Base-by-base conservation (phyloP, 2,797 vertebrate species). In the Telmatherina bonti region DNA sequence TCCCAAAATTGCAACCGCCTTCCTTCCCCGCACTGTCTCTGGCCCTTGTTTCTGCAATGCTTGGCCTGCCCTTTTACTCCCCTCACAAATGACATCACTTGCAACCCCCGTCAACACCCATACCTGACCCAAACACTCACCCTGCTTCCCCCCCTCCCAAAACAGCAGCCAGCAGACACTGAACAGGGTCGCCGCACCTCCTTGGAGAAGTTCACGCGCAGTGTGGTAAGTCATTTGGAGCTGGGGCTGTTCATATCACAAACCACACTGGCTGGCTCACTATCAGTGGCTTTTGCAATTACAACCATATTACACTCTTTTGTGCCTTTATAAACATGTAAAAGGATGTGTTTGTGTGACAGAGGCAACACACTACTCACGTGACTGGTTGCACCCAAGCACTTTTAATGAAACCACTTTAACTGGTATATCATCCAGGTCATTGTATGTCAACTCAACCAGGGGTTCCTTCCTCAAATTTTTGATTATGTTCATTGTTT, bases 181-280 rank as follows among this genome's bases (percentile, higher is more conserved):
- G 96, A 97, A 88, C 96, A 97, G 96, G 96, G 96, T 92, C 96
- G 96, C 92, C 97, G 97, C 95, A 98, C 96, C 92, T 98, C 97
- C 93, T 91, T 98, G 96, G 97, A 98, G 96, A 98, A 98, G 94
- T 97, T 98, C 95, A 98, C 96, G 86, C 96, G 96, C 95, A 98
- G 96, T 4, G 91, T 98, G 97, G 97, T 98, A 96, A 97, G 97
- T 98, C 91, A 86, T 76, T 65, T 71, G 83, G 70, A 78, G 78
- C 82, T 76, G 85, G 74, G 84, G 86, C 88, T 89, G 85, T 72
- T 83, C 82, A 86, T 85, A 74, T 85, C 84, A 89, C 86, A 87
- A 88, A 89, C 79, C 88, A 89, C 87, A 88, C 89, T 87, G 92
- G 89, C 89, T 89, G 86, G 74, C 87, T 90, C 88, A 89, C 85